Percentiles rank a stretch among this genome's conserved stretches.
phyloP scores from a whole-genome alignment of 2,888 invertebrate species.

The Melanchra persicariae region DNA sequence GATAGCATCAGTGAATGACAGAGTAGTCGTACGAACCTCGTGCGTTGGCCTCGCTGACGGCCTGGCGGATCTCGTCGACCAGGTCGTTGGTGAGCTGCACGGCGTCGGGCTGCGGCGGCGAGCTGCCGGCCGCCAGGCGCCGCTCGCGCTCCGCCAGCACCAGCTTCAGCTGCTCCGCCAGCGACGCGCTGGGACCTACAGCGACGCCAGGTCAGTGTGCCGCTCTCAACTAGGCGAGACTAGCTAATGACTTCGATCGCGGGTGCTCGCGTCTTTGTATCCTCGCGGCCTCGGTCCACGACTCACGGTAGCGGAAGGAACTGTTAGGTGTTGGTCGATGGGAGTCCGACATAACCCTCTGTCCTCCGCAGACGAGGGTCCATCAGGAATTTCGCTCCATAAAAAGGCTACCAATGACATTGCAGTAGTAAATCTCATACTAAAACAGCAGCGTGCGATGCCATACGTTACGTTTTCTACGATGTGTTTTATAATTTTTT shows the following conservation, averaged over 20 bases:
- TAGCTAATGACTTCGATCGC: neutral
- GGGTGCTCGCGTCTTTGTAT: no score
- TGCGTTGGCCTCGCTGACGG: constrained; percentile 96
- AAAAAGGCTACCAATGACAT: neutral
- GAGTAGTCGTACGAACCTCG: constrained; percentile 91
- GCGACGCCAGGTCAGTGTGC: constrained; percentile 1
- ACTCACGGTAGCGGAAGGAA: neutral
- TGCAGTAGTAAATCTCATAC: neutral
- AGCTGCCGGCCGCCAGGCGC: constrained; percentile 89
- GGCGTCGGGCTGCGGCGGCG: constrained; percentile 89
- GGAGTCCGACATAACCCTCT: neutral
- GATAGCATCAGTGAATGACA: constrained; percentile 45
- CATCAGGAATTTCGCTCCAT: neutral
- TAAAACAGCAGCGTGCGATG: constrained; percentile 4
- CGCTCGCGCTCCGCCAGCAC: constrained; percentile 96
- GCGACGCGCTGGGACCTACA: constrained; percentile 93
- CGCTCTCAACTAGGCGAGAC: neutral
- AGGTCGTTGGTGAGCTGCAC: constrained; percentile 95
- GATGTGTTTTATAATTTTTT: neutral
- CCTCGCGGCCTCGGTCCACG: neutral
- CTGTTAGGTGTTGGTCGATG: neutral
- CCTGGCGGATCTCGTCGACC: constrained; percentile 96
- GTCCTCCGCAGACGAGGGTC: neutral
- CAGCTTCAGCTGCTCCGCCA: constrained; percentile 96
- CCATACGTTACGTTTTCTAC: neutral